Conservation (phyloP, 2,888 invertebrate genomes). For the Dendrolimus pini region DNA sequence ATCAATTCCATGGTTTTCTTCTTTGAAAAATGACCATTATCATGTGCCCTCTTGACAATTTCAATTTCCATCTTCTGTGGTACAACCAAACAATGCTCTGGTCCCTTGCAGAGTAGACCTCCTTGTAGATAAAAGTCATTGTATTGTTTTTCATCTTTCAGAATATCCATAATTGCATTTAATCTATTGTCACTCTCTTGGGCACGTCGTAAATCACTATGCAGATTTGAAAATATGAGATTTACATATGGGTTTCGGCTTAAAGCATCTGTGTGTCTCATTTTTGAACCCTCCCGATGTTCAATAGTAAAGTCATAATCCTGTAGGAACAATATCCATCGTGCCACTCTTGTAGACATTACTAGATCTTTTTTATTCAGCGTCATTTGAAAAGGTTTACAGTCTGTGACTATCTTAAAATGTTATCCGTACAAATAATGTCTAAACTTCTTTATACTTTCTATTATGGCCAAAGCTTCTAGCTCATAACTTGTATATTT, state of each 20-base stretch:
- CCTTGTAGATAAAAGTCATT: conserved; percentile 17
- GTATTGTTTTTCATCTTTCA: conserved; percentile 10
- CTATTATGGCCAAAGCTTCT: conserved; percentile 16
- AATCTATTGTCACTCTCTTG: conserved; percentile 15
- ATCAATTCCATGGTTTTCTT: too few species aligned
- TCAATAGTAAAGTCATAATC: conserved; percentile 13
- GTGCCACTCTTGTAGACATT: conserved; percentile 6
- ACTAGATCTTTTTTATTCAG: conserved; percentile 10
- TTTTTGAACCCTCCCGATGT: conserved; percentile 9
- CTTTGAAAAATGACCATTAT: too few species aligned
- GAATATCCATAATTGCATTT: conserved; percentile 13
- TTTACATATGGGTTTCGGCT: conserved; percentile 9
- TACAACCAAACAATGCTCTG: conserved; percentile 19
- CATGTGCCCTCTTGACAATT: too few species aligned
- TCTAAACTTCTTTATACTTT: conserved; percentile 10
- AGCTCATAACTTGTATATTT: conserved; percentile 14
- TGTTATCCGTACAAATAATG: conserved; percentile 15
- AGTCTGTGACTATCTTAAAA: conserved; percentile 11
- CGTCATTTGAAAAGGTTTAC: conserved; percentile 8
- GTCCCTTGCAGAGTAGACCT: conserved; percentile 18
- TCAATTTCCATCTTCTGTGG: conserved; percentile 7
- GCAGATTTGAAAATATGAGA: conserved; percentile 1
- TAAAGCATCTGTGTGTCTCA: conserved; percentile 16
- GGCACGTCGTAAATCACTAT: conserved; percentile 6
- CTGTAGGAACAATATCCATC: conserved; percentile 14